Base-by-base conservation (phyloP, 2,797 vertebrate species). In the Percopsis omiscomaycus region DNA sequence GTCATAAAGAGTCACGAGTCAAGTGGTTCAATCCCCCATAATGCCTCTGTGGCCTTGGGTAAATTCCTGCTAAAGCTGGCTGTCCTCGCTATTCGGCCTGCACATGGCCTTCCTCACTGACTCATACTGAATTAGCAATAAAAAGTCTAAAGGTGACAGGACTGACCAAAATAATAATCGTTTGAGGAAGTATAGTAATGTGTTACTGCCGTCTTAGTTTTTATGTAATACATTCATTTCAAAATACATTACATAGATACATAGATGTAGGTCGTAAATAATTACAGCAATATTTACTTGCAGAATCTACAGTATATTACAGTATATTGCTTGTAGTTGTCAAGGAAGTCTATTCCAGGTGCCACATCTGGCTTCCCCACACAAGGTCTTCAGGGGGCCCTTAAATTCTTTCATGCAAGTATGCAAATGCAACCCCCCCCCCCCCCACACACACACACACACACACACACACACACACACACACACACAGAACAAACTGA, bases 311-410 rank as follows among this genome's bases (percentile, higher is more conserved):
- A 42, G 6, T 42, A 42, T 10, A 55, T 22, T 30, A 61, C 55
- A 61, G 14, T 62, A 74, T 57, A 44, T 62, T 64, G 46, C 27
- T 32, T 79, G 68, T 83, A 59, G 22, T 82, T 81, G 71, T 83
- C 75, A 82, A 78, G 74, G 78, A 64, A 58, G 73, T 48, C 32
- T 44, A 16, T 83, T 71, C 64, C 67, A 73, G 68, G 68, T 75
- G 78, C 52, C 89, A 87, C 82, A 91, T 92, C 89, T 92, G 89
- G 82, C 81, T 84, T 58, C 61, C 28, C 76, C 71, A 68, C 56
- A 77, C 73, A 84, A 63, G 79, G 85, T 80, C 83, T 87, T 69
- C 45, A 64, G 80, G 82, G 83, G 82, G 59, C 61, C 70, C 67
- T 90, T 88, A 84, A 84, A 83, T 73, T 82, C 71, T 75, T 64